A percentile compares a stretch with the other conserved stretches of the same genome.
Evolutionary conservation across 2,113 vertebrate species (phyloP).

Genomic region (Zosterops pallidus): DNA sequence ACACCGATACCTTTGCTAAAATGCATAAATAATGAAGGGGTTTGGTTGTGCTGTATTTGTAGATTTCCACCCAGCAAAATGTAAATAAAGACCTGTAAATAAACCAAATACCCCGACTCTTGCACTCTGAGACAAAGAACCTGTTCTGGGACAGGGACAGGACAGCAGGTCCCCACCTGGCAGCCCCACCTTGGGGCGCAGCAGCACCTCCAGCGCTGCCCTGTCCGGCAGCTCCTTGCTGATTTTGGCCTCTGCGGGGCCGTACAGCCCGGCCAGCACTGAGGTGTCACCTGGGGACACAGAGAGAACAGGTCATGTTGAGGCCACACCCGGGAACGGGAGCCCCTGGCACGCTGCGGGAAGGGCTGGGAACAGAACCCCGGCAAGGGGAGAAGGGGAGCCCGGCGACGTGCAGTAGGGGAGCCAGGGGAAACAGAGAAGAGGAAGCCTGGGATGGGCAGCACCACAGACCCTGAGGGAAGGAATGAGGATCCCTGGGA

Average conservation of each 20-base stretch:
- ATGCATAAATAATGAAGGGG: rapidly evolving
- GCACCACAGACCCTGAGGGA: neutral
- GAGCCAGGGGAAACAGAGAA: neutral
- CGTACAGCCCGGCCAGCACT: constrained; percentile 86
- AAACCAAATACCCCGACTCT: rapidly evolving
- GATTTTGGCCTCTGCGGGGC: constrained; percentile 88
- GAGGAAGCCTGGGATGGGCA: neutral
- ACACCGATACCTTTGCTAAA: no score
- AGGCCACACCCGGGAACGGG: rapidly evolving
- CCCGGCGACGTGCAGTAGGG: no score
- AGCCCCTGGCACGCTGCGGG: no score
- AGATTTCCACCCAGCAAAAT: neutral
- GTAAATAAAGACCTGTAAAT: neutral
- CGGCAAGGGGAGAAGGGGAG: no score
- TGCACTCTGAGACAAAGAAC: no score
- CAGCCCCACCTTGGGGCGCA: constrained; percentile 89
- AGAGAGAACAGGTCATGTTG: rapidly evolving
- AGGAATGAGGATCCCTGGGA: neutral
- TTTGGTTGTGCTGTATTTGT: rapidly evolving
- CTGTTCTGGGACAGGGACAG: no score
- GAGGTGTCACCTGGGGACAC: constrained; percentile 82
- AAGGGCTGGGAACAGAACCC: neutral
- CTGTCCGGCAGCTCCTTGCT: constrained; percentile 91
- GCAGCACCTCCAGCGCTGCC: constrained; percentile 86
- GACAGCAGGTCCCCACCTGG: constrained; percentile 66